A percentile compares a stretch with the other conserved stretches of the same genome.
Evolutionary conservation across 2,888 invertebrate species (phyloP).

Genomic region (Helicoverpa assulta): DNA sequence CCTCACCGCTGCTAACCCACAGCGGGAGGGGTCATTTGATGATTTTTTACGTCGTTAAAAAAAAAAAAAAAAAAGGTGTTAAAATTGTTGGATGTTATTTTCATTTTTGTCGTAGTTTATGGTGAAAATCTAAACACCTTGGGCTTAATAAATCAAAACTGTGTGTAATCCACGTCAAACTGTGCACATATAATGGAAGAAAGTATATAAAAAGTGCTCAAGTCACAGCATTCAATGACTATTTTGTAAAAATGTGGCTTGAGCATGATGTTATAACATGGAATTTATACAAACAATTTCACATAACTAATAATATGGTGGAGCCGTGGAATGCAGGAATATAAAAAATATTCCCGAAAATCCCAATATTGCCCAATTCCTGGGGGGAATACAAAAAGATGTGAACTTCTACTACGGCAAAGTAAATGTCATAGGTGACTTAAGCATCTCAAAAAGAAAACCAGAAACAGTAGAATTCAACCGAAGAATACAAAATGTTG

Average conservation of each 20-base stretch:
- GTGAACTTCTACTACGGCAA: neutral
- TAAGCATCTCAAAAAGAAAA: constrained; percentile 1
- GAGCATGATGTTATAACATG: constrained; percentile 16
- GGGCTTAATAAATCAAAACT: too few species aligned
- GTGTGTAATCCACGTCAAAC: too few species aligned
- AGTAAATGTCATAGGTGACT: neutral
- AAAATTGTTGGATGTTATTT: too few species aligned
- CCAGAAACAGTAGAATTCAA: neutral
- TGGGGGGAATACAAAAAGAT: constrained; percentile 4
- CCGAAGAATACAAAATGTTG: neutral
- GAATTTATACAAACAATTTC: neutral
- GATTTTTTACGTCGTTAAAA: too few species aligned
- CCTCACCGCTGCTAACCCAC: too few species aligned
- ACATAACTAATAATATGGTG: constrained; percentile 9
- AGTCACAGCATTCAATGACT: constrained; percentile 10
- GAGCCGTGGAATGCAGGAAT: constrained; percentile 12
- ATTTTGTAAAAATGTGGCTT: constrained; percentile 13
- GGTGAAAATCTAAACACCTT: too few species aligned
- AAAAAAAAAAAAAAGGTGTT: too few species aligned
- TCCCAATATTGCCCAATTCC: constrained; percentile 12
- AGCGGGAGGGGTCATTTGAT: too few species aligned
- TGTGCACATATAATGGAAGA: constrained; percentile 16
- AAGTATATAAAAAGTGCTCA: constrained; percentile 19
- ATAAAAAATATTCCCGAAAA: constrained; percentile 9
- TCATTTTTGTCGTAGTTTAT: too few species aligned